Evolutionary conservation across 2,888 invertebrate genomes (phyloP).

Genomic region (Clunio marinus): DNA sequence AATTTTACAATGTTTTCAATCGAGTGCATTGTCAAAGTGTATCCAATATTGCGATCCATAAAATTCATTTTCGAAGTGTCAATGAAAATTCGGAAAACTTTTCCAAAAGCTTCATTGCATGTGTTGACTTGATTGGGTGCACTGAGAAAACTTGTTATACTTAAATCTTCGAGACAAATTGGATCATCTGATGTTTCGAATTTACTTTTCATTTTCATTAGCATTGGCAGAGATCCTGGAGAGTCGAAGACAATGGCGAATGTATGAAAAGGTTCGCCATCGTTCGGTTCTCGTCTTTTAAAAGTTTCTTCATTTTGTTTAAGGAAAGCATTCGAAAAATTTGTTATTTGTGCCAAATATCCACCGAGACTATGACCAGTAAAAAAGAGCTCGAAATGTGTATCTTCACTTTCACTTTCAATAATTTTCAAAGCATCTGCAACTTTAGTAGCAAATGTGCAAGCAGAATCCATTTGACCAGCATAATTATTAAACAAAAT

Average conservation of each 20-base stretch:
- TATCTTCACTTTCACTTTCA: neutral
- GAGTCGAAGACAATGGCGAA: neutral
- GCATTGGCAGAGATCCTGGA: neutral
- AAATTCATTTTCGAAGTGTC: neutral
- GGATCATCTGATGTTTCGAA: neutral
- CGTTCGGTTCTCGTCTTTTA: neutral
- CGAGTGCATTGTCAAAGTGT: neutral
- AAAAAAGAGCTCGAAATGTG: neutral
- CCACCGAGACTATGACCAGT: constrained; percentile 2
- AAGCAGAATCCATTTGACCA: constrained; percentile 2
- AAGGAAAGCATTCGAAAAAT: neutral
- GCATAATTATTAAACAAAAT: neutral
- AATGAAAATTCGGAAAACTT: constrained; percentile 1
- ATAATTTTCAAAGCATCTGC: neutral
- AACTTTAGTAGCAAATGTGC: neutral
- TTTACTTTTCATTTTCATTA: neutral
- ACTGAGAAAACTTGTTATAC: neutral
- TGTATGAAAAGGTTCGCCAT: neutral
- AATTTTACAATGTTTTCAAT: neutral
- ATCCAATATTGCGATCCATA: neutral
- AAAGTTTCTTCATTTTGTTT: neutral
- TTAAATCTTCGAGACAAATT: neutral
- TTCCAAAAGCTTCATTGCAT: neutral
- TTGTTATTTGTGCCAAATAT: neutral
- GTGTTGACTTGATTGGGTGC: neutral